These are phyloP conservation scores for Anguilla rostrata DNA, from an alignment of 2,113 vertebrate genomes.

Conservation along the genomic window DNA sequence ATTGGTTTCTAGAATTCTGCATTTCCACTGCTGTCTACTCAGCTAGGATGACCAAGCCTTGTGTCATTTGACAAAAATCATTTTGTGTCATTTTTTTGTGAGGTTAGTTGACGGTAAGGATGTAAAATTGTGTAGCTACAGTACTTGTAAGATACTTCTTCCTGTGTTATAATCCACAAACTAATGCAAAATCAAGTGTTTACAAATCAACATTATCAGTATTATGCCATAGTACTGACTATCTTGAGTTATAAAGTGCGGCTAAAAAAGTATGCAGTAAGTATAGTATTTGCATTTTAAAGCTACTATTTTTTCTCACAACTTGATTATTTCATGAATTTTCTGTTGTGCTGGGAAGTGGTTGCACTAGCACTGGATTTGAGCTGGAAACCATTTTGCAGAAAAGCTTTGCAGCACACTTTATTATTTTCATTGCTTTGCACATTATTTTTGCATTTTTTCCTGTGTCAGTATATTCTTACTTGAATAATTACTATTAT, in stretches of 20 bases:
- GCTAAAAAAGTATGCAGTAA: background rate
- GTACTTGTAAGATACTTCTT: background rate
- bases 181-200: background rate
- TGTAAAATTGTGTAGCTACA: too few species aligned
- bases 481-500: background rate
- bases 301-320: background rate
- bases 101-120: background rate
- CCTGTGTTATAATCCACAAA: background rate
- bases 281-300: background rate
- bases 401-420: background rate
- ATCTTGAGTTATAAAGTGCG: background rate
- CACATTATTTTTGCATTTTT: background rate
- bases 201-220: background rate
- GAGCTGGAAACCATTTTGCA: background rate
- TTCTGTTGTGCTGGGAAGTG: background rate
- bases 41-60: background rate
- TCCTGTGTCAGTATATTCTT: background rate
- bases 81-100: background rate
- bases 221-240: background rate
- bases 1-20: background rate
- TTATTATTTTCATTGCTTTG: background rate
- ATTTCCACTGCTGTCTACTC: background rate
- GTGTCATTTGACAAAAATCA: background rate
- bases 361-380: background rate
- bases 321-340: background rate